Base-by-base conservation (phyloP, 2,888 invertebrate genomes). In the Hydrotaea diabolus region DNA sequence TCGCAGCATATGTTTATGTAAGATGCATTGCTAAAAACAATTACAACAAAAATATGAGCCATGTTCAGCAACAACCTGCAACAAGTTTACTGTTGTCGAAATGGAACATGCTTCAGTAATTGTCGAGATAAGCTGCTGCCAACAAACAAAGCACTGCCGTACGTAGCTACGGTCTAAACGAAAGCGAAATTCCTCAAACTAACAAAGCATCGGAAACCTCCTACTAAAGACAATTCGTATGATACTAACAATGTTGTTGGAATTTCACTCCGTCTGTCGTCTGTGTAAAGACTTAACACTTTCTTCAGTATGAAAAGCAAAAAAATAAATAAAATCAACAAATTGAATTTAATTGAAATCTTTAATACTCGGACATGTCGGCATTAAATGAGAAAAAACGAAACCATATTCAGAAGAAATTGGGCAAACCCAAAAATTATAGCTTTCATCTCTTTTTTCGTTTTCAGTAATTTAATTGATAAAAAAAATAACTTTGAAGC, bases 21-120 rank as follows among this genome's bases (percentile, higher is more conserved):
- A 62, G 62, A 62, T 62, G 62, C 72, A 59, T 43, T 11, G 46
- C 26, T 57, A 53, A 59, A 62, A 69, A 71, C 71, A 13, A 55
- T 55, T 75, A 26, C 4, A 72, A 39, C 31, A 49, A 80, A 69
- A 69, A 15, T 53, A 72, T 72, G 13, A 75, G 46, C 26, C 49
- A 69, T 71, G 46, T 69, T 59, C 49, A 69, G 77, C 31, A 31
- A 62, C 62, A 31, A 62, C 62, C 62, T 31, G 55, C 55, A 57
- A 23, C 55, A 57, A 17, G 31, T 31, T 31, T 23, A 26, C 13
- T 17, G 53, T 53, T 53, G 53, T 53, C 17, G 31, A 77, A 57
- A 64, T 72, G 31, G 49, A 81, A 79, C 78, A 84, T 81, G 84
- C 84, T 81, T 78, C 81, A 81, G 78, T 78, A 84, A 84, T 79